Percentiles rank a stretch among this genome's conserved stretches.
Evolutionary conservation across 2,113 vertebrate species (phyloP).

Genomic region (Pandion haliaetus): DNA sequence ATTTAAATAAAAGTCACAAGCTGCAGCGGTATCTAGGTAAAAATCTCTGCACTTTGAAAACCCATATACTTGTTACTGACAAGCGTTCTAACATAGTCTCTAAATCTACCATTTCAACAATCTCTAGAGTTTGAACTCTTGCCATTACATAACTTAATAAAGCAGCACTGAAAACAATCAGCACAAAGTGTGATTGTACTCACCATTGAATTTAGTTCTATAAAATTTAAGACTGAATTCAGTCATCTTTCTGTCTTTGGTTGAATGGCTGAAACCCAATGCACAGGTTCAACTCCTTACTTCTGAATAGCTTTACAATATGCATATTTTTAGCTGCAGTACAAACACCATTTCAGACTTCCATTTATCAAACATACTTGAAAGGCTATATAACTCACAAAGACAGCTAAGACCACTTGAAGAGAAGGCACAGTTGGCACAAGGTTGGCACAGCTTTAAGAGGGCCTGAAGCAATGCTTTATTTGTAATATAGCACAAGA

Average conservation of each 20-base stretch:
- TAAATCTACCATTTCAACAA: slow-evolving; percentile 70
- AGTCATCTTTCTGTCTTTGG: slow-evolving; percentile 67
- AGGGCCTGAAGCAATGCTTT: background rate
- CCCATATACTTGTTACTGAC: slow-evolving; percentile 60
- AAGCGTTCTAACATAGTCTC: slow-evolving; percentile 56
- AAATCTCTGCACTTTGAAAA: slow-evolving; percentile 62
- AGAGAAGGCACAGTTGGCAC: slow-evolving; percentile 28
- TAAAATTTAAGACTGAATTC: slow-evolving; percentile 70
- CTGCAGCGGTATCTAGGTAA: slow-evolving; percentile 42
- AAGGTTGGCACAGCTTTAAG: background rate
- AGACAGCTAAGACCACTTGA: slow-evolving; percentile 35
- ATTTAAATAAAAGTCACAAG: slow-evolving; percentile 74
- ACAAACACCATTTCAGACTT: slow-evolving; percentile 53
- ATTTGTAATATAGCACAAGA: background rate
- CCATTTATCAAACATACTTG: slow-evolving; percentile 42
- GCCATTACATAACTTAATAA: slow-evolving; percentile 78
- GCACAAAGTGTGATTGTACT: slow-evolving; percentile 53
- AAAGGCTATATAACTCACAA: slow-evolving; percentile 31
- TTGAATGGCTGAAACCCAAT: slow-evolving; percentile 49
- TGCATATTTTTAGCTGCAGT: slow-evolving; percentile 51
- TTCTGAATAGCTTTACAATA: slow-evolving; percentile 40
- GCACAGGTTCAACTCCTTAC: slow-evolving; percentile 21
- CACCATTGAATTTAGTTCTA: slow-evolving; percentile 70
- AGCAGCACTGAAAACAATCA: slow-evolving; percentile 76
- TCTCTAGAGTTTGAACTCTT: slow-evolving; percentile 65